Evolutionary conservation across 2,888 invertebrate species (phyloP).

Genomic region (Epicampocera succincta): DNA sequence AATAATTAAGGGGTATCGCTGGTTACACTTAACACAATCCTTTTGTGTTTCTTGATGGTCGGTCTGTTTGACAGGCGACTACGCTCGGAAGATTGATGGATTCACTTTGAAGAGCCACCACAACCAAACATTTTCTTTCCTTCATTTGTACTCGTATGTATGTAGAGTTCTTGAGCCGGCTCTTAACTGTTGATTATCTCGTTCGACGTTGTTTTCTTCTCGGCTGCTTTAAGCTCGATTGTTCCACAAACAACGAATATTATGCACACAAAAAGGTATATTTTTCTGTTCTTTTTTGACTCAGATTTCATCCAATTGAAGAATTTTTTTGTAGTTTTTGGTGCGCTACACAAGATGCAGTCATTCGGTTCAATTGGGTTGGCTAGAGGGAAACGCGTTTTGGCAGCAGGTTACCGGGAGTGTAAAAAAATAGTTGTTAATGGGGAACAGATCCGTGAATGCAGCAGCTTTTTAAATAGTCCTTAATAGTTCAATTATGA

Average conservation of each 20-base stretch:
- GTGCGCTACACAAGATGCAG: neutral
- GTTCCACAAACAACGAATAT: slow-evolving; percentile 52
- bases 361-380: no score
- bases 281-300: neutral
- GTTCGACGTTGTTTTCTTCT: slow-evolving; percentile 38
- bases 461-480: no score
- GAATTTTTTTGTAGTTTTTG: neutral
- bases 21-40: slow-evolving; percentile 74
- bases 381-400: no score
- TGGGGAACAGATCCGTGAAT: no score
- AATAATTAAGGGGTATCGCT: slow-evolving; percentile 3
- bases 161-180: slow-evolving; percentile 5
- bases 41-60: slow-evolving; percentile 79
- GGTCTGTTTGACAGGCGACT: slow-evolving; percentile 79
- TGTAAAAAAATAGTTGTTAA: no score
- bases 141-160: neutral
- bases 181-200: slow-evolving; percentile 46
- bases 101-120: slow-evolving; percentile 75
- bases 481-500: no score
- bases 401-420: no score
- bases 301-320: neutral
- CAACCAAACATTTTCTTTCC: slow-evolving; percentile 34
- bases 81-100: slow-evolving; percentile 79
- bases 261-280: slow-evolving; percentile 38
- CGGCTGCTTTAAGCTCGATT: slow-evolving; percentile 54